Evolutionary conservation across 2,888 invertebrate species (phyloP).

Genomic region (Sarcophaga caerulescens): DNA sequence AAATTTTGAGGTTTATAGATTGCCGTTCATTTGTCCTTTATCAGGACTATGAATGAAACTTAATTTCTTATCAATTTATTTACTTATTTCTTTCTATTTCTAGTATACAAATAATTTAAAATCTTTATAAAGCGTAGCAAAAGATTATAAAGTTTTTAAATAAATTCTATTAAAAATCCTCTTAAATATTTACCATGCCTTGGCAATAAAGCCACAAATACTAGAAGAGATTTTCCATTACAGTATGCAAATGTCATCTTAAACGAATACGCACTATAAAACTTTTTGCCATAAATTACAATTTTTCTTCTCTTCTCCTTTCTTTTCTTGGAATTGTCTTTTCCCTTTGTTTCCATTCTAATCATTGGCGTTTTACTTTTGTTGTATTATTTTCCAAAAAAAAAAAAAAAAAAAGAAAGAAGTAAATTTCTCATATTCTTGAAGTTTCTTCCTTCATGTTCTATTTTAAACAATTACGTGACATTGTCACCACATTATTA

Average conservation of each 20-base stretch:
- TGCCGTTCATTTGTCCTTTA: too few relatives aligned
- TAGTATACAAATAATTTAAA: constrained; percentile 2
- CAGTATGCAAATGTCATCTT: constrained; percentile 65
- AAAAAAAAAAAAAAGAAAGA: background rate
- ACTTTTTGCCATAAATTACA: constrained; percentile 63
- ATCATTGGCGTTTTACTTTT: too few relatives aligned
- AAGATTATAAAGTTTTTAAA: constrained; percentile 34
- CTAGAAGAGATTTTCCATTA: constrained; percentile 51
- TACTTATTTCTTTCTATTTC: background rate
- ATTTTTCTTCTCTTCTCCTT: background rate
- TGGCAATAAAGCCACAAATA: constrained; percentile 44
- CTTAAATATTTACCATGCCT: background rate
- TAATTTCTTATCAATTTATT: background rate
- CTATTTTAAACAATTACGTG: constrained; percentile 60
- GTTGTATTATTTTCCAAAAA: background rate
- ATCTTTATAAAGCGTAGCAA: constrained; percentile 1
- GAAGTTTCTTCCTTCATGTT: background rate
- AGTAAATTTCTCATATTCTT: too few relatives aligned
- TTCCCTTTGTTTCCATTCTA: too few relatives aligned
- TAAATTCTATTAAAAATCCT: constrained; percentile 16
- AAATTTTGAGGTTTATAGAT: too few relatives aligned
- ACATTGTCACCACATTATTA: constrained; percentile 64
- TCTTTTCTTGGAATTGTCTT: background rate
- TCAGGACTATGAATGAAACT: too few relatives aligned
- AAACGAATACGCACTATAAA: constrained; percentile 56